These are phyloP conservation scores for Apantesis nais DNA, from an alignment of 2,888 invertebrate species.

Conservation along the genomic window DNA sequence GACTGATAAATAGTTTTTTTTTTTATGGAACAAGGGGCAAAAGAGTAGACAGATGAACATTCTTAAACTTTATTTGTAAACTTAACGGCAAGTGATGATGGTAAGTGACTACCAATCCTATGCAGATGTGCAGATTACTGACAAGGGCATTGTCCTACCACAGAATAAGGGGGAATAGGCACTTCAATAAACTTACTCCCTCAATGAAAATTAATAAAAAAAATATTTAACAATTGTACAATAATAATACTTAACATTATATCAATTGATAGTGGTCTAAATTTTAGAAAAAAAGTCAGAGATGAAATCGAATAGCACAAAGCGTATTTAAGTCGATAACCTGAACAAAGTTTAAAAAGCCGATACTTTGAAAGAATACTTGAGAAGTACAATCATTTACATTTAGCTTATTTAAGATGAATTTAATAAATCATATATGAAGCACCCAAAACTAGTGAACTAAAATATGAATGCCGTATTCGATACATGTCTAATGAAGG, in stretches of 20 bases:
- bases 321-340: neutral
- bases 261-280: neutral
- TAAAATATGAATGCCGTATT: slow-evolving; percentile 8
- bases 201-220: too few relatives aligned
- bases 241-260: too few relatives aligned
- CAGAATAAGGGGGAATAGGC: too few relatives aligned
- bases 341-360: neutral
- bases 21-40: neutral
- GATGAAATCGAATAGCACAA: neutral
- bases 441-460: neutral
- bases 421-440: neutral
- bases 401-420: neutral
- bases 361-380: neutral
- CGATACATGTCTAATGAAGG: slow-evolving; percentile 30
- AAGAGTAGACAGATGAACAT: neutral
- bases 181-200: too few relatives aligned
- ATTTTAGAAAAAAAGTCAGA: neutral
- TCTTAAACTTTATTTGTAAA: too few relatives aligned
- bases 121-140: too few relatives aligned
- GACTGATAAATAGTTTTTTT: neutral
- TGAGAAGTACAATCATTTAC: neutral
- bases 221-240: too few relatives aligned
- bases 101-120: too few relatives aligned
- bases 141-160: too few relatives aligned
- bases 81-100: too few relatives aligned